These are phyloP conservation scores for Odocoileus virginianus DNA, from an alignment of 2,113 vertebrate species.

Conservation along the genomic window DNA sequence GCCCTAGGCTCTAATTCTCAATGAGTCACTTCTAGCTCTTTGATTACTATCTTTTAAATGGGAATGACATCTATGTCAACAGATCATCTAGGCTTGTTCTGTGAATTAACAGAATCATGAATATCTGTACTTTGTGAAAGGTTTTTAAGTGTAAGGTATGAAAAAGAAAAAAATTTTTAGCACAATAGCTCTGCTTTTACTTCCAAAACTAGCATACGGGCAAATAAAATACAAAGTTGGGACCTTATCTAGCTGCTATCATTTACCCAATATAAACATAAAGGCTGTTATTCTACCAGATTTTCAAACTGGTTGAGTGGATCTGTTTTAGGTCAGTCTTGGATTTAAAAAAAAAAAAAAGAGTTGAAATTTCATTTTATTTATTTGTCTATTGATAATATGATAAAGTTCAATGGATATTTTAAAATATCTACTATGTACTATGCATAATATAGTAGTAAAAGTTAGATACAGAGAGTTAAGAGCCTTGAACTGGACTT, in stretches of 20 bases:
- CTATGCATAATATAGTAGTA: slow-evolving; percentile 47
- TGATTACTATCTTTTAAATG: neutral
- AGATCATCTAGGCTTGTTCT: neutral
- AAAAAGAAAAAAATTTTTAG: neutral
- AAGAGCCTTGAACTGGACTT: slow-evolving; percentile 44
- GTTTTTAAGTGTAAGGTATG: neutral
- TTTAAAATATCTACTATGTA: slow-evolving; percentile 60
- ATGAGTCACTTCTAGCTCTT: neutral
- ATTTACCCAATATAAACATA: neutral
- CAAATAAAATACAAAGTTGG: neutral
- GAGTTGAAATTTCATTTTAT: slow-evolving; percentile 52
- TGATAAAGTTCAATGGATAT: slow-evolving; percentile 52
- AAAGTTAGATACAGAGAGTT: slow-evolving; percentile 9
- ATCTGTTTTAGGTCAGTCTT: slow-evolving; percentile 22
- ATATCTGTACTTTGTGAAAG: neutral
- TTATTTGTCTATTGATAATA: slow-evolving; percentile 64
- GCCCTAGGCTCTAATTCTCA: neutral
- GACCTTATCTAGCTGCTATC: neutral
- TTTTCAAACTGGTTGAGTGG: neutral
- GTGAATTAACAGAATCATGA: neutral
- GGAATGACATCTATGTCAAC: neutral
- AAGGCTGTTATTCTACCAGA: neutral
- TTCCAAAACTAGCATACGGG: neutral
- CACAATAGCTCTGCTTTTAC: neutral
- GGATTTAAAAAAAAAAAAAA: neutral